Evolutionary conservation across 2,888 invertebrate genomes (phyloP).

Genomic region (Pyrochroa serraticornis): DNA sequence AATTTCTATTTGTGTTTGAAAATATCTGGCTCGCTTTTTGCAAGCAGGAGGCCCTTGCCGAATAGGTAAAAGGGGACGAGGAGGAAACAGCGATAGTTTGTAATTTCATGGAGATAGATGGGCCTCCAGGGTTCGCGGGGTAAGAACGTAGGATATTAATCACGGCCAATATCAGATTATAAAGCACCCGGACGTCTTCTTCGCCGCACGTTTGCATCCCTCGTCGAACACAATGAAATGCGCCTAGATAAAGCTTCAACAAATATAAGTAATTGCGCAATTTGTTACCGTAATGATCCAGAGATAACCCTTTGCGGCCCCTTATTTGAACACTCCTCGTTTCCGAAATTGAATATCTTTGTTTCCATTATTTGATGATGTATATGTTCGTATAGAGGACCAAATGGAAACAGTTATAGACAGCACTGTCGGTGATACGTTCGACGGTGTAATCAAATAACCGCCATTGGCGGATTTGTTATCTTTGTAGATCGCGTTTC

Average conservation of each 20-base stretch:
- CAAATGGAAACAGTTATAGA: no score
- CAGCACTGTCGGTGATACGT: no score
- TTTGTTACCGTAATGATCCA: conserved; percentile 30
- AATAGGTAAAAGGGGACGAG: no score
- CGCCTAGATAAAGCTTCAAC: conserved; percentile 22
- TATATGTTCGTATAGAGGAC: not conserved
- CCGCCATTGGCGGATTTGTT: no score
- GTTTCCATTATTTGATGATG: conserved; percentile 5
- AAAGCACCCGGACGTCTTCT: conserved; percentile 18
- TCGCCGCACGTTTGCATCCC: conserved; percentile 10
- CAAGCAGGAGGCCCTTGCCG: no score
- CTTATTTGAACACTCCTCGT: conserved; percentile 10
- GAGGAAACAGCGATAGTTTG: no score
- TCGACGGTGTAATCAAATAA: no score
- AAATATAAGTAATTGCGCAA: conserved; percentile 31
- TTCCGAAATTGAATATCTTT: conserved; percentile 16
- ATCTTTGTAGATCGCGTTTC: no score
- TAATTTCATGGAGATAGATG: no score
- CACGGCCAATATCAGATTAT: conserved; percentile 23
- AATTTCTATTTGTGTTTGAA: no score
- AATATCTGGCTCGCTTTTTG: no score
- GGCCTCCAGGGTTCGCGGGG: no score
- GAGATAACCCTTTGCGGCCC: conserved; percentile 27
- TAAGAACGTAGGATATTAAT: conserved; percentile 11
- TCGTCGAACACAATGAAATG: conserved; percentile 12